Evolutionary conservation across 2,888 invertebrate species (phyloP), one percentile per base, ranked within the genome.

Genomic region (Gibbula magus): DNA sequence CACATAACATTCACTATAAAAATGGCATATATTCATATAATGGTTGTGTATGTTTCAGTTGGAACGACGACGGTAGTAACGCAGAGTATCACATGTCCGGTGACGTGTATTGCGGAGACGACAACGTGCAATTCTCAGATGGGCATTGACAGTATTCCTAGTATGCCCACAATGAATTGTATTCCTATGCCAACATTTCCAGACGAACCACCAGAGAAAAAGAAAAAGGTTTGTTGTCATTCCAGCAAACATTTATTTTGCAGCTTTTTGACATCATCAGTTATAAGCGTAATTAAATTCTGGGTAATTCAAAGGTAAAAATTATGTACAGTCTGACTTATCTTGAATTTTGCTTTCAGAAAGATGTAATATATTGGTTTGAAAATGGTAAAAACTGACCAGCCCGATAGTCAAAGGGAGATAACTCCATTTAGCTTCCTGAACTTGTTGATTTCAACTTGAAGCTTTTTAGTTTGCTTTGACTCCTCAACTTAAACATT

Each of bases 51-150:
- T 35, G 3, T 79, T 77, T 25, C 76, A 85, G 85, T 77, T 61
- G 79, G 78, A 25, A 81, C 86, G n/a, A 83, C 82, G 67, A 88
- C 89, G 18, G 84, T 86, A 56, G 89, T 89, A 35, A 91, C 91
- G 5, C 91, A 90, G 84, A 91, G 90, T 81, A 89, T 91, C 70
- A 89, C 88, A 18, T 87, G 88, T 61, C 90, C 91, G 10, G 88
- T 90, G 53, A 90, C 89, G 13, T 89, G 88, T 79, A 86, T 89
- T n/a, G 87, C 89, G 16, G 85, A 86, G 77, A 79, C 81, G 74
- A 78, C 73, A 67, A 81, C 56, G 70, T 39, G 70, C 54, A 61
- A 25, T 39, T 16, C 76, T 22, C 79, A 56, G 35, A 66, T 70
- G 78, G 54, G 75, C 56, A 54, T 54, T 10, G 53, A 80, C 66